Evolutionary conservation across 2,797 vertebrate genomes (phyloP).

Genomic region (Karalla daura): DNA sequence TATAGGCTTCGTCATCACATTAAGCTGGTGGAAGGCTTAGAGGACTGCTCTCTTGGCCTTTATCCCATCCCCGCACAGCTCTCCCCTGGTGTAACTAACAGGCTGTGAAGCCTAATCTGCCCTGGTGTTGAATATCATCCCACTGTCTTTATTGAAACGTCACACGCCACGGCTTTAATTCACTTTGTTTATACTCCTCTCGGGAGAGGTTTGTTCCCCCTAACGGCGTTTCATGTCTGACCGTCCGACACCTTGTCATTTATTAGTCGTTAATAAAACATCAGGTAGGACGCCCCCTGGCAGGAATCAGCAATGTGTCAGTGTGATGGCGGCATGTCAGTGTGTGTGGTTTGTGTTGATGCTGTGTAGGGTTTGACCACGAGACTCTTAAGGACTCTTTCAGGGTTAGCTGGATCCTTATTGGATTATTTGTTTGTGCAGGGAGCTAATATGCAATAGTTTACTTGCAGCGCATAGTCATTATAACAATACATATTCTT

Average conservation of each 20-base stretch:
- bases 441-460: too few species aligned
- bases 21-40: constrained; percentile 26
- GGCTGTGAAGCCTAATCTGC: constrained; percentile 25
- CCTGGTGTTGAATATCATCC: constrained; percentile 19
- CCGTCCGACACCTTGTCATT: constrained; percentile 53
- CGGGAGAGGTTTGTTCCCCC: constrained; percentile 23
- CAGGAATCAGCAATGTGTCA: constrained; percentile 19
- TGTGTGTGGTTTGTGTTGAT: constrained; percentile 55
- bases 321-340: constrained; percentile 36
- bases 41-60: constrained; percentile 24
- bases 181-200: constrained; percentile 39
- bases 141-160: constrained; percentile 39
- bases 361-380: constrained; percentile 29
- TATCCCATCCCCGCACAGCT: background rate
- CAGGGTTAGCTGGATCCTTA: background rate
- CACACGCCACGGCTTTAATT: constrained; percentile 30
- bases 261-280: constrained; percentile 61
- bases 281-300: constrained; percentile 20
- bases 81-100: constrained; percentile 38
- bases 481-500: too few species aligned
- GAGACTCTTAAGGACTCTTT: constrained; percentile 1
- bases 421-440: too few species aligned
- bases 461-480: background rate
- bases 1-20: constrained; percentile 22
- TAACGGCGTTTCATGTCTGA: constrained; percentile 41